These are phyloP conservation scores for Psittacus erithacus DNA, from an alignment of 2,113 vertebrate species.

Conservation along the genomic window DNA sequence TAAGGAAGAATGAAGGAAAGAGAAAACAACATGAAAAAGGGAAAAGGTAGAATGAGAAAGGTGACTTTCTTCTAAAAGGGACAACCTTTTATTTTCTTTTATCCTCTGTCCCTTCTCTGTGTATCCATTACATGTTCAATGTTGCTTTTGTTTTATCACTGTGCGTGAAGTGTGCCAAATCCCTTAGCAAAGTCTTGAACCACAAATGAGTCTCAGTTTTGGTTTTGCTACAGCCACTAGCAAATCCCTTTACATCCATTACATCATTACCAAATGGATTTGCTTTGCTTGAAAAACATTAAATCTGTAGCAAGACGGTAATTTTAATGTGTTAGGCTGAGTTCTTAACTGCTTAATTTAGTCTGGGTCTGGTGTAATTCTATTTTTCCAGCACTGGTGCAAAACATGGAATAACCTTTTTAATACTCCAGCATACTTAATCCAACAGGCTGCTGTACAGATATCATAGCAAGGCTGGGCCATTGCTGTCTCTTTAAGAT, in stretches of 20 bases:
- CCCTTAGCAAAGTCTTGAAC: neutral
- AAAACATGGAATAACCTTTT: conserved; percentile 26
- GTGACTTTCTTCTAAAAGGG: neutral
- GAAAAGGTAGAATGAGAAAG: neutral
- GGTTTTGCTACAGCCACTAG: neutral
- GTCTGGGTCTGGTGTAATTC: conserved; percentile 14
- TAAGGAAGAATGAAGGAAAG: neutral
- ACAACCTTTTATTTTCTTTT: neutral
- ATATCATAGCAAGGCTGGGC: neutral
- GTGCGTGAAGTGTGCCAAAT: neutral
- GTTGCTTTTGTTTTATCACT: neutral
- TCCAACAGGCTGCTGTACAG: neutral
- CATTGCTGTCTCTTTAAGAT: neutral
- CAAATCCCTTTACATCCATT: neutral
- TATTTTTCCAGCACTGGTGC: neutral
- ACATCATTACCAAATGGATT: neutral
- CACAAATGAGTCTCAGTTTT: neutral
- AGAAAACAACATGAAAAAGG: neutral
- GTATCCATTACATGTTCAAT: neutral
- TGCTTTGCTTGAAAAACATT: neutral
- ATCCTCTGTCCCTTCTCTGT: neutral
- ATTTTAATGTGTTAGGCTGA: neutral
- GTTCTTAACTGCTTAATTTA: conserved; percentile 31
- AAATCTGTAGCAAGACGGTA: neutral
- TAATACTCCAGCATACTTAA: neutral